These are phyloP conservation scores for Thymelicus sylvestris DNA, from an alignment of 2,888 invertebrate species.

Conservation along the genomic window DNA sequence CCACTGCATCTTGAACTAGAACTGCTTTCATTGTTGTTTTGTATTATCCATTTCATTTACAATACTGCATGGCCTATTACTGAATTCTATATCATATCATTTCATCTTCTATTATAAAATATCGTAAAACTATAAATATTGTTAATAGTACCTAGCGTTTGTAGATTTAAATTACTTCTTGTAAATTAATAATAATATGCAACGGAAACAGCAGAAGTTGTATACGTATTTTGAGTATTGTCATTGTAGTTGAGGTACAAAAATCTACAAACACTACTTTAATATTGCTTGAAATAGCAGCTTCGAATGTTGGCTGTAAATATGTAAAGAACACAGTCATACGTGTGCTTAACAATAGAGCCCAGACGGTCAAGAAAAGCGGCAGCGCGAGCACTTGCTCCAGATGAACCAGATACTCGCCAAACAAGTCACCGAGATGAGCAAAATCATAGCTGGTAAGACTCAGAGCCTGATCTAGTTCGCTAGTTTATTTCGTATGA, in stretches of 20 bases:
- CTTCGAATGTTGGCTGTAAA: slow-evolving; percentile 81
- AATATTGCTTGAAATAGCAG: slow-evolving; percentile 59
- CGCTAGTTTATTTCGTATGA: slow-evolving; percentile 39
- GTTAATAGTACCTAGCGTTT: slow-evolving; percentile 41
- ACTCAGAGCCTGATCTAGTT: slow-evolving; percentile 48
- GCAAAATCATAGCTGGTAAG: slow-evolving; percentile 97
- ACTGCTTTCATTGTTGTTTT: slow-evolving; percentile 66
- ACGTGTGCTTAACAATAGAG: slow-evolving; percentile 83
- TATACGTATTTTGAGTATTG: too few relatives aligned
- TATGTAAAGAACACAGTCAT: slow-evolving; percentile 63
- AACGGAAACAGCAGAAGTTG: too few relatives aligned
- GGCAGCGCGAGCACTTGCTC: slow-evolving; percentile 94
- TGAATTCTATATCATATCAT: slow-evolving; percentile 23
- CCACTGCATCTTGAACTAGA: slow-evolving; percentile 54
- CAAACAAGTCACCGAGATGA: slow-evolving; percentile 97
- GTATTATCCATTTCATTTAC: slow-evolving; percentile 26
- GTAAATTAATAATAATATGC: too few relatives aligned
- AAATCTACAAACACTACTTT: slow-evolving; percentile 50
- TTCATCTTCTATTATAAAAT: slow-evolving; percentile 16
- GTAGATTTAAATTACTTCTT: slow-evolving; percentile 28
- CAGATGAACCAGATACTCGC: slow-evolving; percentile 96
- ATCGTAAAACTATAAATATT: slow-evolving; percentile 18
- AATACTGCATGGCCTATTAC: slow-evolving; percentile 33
- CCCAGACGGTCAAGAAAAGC: slow-evolving; percentile 92
- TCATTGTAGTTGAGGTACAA: background rate